Conservation (phyloP, 2,797 vertebrate species). For the Xenopus petersii region DNA sequence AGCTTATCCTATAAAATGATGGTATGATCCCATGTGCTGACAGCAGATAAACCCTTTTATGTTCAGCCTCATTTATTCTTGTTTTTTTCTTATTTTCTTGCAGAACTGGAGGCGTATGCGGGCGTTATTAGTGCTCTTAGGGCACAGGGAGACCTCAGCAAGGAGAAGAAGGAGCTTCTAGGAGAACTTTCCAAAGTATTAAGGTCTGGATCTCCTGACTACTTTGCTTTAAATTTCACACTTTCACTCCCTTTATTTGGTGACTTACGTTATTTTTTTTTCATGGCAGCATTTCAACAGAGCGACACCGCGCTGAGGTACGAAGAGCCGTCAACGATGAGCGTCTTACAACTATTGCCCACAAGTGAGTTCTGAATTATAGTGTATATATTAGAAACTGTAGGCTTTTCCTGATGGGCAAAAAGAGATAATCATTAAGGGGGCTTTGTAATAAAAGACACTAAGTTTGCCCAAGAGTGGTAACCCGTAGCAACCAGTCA, state of each 20-base stretch:
- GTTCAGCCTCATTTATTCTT: no score
- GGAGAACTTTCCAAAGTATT: conserved; percentile 96
- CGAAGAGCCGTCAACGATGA: conserved; percentile 97
- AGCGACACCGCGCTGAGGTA: conserved; percentile 94
- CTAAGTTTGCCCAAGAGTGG: no score
- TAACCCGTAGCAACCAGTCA: no score
- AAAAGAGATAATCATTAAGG: no score
- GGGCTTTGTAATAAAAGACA: no score
- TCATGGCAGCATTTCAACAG: conserved; percentile 86
- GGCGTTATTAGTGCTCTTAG: conserved; percentile 95
- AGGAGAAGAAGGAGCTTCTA: conserved; percentile 96
- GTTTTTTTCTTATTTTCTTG: conserved; percentile 37
- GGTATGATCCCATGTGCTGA: no score
- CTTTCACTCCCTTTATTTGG: no score
- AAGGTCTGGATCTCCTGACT: conserved; percentile 65
- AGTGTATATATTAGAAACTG: background rate
- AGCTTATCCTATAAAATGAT: no score
- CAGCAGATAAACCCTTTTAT: no score
- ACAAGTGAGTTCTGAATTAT: conserved; percentile 80
- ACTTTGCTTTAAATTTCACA: background rate
- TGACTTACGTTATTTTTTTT: background rate
- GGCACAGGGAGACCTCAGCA: conserved; percentile 95
- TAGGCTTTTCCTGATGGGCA: no score
- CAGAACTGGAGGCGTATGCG: conserved; percentile 96
- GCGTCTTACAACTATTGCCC: conserved; percentile 91